phyloP scores from a whole-genome alignment of 1,140 invertebrate genomes.

The Mercenaria mercenaria region DNA sequence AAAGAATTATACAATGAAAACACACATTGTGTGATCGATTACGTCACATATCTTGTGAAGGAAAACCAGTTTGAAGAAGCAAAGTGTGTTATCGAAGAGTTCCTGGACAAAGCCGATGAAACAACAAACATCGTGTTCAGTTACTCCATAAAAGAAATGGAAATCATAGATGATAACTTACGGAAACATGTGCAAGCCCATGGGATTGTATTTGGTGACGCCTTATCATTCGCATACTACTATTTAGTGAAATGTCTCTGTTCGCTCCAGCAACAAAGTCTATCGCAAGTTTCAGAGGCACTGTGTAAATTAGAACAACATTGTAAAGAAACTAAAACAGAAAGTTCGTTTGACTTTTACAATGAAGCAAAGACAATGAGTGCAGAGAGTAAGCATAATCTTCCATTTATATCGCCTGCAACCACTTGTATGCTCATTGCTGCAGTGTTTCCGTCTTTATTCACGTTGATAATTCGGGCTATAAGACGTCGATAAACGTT shows the following conservation, averaged over 20 bases:
- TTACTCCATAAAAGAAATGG: conserved; percentile 6
- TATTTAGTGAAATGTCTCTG: conserved; percentile 9
- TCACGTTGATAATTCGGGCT: too few species aligned
- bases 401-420: background rate
- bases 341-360: background rate
- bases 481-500: too few species aligned
- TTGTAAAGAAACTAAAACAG: background rate
- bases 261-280: too few species aligned
- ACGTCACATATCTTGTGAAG: conserved; percentile 19
- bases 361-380: background rate
- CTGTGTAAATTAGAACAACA: background rate
- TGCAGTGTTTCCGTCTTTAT: background rate
- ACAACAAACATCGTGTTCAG: background rate
- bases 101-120: background rate
- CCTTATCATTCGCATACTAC: conserved; percentile 8
- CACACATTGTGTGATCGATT: conserved; percentile 7
- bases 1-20: background rate
- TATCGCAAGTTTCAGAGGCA: background rate
- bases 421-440: background rate
- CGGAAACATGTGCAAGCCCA: background rate
- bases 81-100: background rate
- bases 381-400: background rate
- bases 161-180: background rate
- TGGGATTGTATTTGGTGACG: background rate
- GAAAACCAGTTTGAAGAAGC: conserved; percentile 4